A percentile compares a stretch with the other conserved stretches of the same genome.
Conservation (phyloP, 1,140 invertebrate genomes). For the Holcopasites calliopsidis region DNA sequence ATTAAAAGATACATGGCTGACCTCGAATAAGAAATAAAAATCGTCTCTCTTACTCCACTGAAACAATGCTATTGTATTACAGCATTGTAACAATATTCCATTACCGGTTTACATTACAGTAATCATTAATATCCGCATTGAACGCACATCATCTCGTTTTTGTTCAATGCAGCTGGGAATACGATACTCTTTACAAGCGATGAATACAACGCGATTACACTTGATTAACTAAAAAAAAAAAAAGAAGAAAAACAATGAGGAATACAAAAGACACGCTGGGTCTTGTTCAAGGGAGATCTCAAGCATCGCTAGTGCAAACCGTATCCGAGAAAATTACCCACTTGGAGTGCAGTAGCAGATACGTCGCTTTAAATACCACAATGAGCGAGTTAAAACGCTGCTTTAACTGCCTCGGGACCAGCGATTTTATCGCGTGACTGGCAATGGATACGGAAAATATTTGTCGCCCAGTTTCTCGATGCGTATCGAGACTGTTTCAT, state of each 20-base stretch:
- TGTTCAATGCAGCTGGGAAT: neutral
- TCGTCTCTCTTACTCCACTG: neutral
- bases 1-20: too few relatives aligned
- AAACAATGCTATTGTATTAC: neutral
- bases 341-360: neutral
- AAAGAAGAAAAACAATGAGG: too few relatives aligned
- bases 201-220: too few relatives aligned
- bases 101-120: neutral
- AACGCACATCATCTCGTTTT: neutral
- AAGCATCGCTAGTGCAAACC: too few relatives aligned
- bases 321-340: neutral
- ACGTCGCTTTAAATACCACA: conserved; percentile 18
- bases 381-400: neutral
- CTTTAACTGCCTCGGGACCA: neutral
- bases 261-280: too few relatives aligned
- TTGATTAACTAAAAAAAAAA: too few relatives aligned
- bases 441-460: conserved; percentile 2
- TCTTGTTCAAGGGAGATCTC: neutral
- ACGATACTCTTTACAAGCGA: neutral
- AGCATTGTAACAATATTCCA: conserved; percentile 1
- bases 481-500: neutral
- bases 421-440: conserved; percentile 33
- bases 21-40: too few relatives aligned
- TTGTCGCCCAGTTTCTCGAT: conserved; percentile 5
- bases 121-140: conserved; percentile 10